Evolutionary conservation across 1,140 invertebrate genomes (phyloP).

Genomic region (Phthorimaea operculella): DNA sequence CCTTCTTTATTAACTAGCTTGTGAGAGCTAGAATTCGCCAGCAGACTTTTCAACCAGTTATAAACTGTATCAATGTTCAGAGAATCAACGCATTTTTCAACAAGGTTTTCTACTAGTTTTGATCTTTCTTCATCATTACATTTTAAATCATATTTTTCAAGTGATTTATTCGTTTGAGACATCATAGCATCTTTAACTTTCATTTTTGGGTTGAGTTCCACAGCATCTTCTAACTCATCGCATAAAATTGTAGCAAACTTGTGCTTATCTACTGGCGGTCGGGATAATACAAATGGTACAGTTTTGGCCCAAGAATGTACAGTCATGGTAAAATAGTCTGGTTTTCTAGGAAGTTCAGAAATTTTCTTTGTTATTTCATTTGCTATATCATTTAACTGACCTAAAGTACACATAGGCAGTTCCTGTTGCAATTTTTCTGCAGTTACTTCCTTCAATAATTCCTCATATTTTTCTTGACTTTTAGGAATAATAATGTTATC

Average conservation of each 20-base stretch:
- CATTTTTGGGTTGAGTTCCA: neutral
- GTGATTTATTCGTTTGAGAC: neutral
- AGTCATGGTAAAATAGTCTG: neutral
- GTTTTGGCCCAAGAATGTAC: neutral
- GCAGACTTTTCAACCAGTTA: too few relatives aligned
- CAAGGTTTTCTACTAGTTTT: neutral
- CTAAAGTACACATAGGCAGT: neutral
- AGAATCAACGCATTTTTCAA: neutral
- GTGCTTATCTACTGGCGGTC: neutral
- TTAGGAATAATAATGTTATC: neutral
- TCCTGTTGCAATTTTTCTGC: neutral
- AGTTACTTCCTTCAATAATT: neutral
- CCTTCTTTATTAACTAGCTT: neutral
- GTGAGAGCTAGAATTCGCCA: neutral
- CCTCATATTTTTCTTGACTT: neutral
- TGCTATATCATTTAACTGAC: neutral
- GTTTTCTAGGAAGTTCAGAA: too few relatives aligned
- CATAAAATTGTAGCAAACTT: neutral
- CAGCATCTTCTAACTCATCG: neutral
- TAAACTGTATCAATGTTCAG: too few relatives aligned
- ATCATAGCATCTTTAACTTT: neutral
- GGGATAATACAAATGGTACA: neutral
- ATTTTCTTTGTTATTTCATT: neutral
- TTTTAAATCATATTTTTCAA: neutral
- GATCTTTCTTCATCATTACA: neutral